Conservation (phyloP, 2,113 vertebrate genomes). For the Rissa tridactyla region DNA sequence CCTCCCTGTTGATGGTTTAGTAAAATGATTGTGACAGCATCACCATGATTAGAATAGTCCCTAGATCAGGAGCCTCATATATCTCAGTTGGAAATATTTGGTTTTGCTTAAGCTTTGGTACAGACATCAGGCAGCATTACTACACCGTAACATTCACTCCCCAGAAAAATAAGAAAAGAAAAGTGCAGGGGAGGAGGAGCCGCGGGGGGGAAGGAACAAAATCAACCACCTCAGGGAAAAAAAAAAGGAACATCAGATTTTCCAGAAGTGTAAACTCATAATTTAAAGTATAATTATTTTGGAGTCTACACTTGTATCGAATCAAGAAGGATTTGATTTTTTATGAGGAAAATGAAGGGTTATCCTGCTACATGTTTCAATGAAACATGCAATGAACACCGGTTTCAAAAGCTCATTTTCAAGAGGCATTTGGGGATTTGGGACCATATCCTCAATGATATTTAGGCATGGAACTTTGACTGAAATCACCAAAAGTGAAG, state of each 20-base stretch:
- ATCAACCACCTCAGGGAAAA: neutral
- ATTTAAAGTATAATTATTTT: neutral
- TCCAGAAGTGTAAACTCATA: neutral
- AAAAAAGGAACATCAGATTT: neutral
- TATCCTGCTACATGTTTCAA: neutral
- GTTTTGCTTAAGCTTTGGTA: neutral
- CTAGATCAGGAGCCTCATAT: neutral
- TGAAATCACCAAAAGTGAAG: neutral
- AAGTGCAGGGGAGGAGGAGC: accelerated
- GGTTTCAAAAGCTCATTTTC: neutral
- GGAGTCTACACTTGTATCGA: neutral
- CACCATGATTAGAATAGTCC: neutral
- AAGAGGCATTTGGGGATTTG: neutral
- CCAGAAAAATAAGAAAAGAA: neutral
- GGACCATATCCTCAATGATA: neutral
- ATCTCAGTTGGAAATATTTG: neutral
- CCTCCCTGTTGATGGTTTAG: neutral
- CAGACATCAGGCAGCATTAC: neutral
- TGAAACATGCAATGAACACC: neutral
- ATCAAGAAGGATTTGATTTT: neutral
- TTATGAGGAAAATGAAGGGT: neutral
- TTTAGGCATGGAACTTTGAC: neutral
- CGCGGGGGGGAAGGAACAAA: accelerated
- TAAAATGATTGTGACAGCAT: neutral
- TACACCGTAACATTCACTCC: neutral